These are phyloP conservation scores for Nasonia vitripennis DNA, from an alignment of 1,140 invertebrate genomes.

Conservation along the genomic window DNA sequence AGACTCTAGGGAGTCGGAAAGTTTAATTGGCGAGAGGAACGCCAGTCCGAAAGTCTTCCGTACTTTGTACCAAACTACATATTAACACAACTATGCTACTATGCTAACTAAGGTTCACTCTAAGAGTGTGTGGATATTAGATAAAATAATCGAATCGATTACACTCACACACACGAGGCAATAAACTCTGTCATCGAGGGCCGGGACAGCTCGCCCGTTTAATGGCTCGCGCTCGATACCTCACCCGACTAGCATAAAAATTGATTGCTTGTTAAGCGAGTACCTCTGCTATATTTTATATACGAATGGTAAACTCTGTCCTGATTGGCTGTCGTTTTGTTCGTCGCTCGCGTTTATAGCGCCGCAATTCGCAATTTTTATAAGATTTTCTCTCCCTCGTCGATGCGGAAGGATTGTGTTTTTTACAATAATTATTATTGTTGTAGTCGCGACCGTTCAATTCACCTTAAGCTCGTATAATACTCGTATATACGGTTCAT, in stretches of 20 bases:
- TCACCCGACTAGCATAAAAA: slow-evolving; percentile 44
- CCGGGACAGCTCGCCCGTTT: not conserved
- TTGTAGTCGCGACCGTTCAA: not conserved
- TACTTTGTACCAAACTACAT: too few species aligned
- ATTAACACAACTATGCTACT: too few species aligned
- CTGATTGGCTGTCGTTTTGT: slow-evolving; percentile 41
- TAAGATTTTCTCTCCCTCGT: not conserved
- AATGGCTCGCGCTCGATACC: slow-evolving; percentile 2
- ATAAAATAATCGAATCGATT: too few species aligned
- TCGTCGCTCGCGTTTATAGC: not conserved
- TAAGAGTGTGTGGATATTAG: too few species aligned
- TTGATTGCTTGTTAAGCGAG: slow-evolving; percentile 54
- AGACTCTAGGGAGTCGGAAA: too few species aligned
- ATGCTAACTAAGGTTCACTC: too few species aligned
- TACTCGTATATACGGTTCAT: too few species aligned
- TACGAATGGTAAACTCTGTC: slow-evolving; percentile 36
- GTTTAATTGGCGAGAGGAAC: too few species aligned
- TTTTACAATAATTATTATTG: not conserved
- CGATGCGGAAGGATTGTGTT: not conserved
- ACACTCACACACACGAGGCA: not conserved
- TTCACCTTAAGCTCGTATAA: not conserved
- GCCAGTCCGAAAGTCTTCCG: too few species aligned
- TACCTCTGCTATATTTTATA: not conserved
- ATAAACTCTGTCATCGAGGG: slow-evolving; percentile 16
- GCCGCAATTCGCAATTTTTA: slow-evolving; percentile 1